Evolutionary conservation across 2,797 vertebrate genomes (phyloP), one percentile per base, ranked within the genome.

Genomic region (Tenualosa ilisha): DNA sequence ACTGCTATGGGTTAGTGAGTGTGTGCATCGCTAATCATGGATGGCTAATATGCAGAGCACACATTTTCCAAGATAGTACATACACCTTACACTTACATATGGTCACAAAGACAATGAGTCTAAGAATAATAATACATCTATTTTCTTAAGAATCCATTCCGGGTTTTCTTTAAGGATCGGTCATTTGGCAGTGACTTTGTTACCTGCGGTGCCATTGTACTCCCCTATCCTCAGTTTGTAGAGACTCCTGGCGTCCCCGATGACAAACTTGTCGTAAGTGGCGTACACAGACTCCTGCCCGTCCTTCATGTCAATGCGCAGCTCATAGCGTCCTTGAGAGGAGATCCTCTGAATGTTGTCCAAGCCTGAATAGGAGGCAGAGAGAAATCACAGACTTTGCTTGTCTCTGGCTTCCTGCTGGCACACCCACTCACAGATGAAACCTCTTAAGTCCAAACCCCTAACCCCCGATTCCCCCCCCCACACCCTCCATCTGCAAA

Each of bases 141-240:
- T 46, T 51, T 51, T 51, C 50, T 51, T 9, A 12, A 6, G 9
- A 12, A 51, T 12, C 63, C n/a, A 68, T 31, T 11, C 11, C 61
- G 26, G n/a, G n/a, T 65, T 61, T 61, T 63, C 24, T 13, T 56
- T 63, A 6, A n/a, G 22, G 6, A 1, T 24, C 3, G 4, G 15
- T 40, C 13, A 13, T 3, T 22, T 79, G 72, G 11, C 22, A 50
- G 20, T 26, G 8, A 2, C 63, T 17, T 83, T 4, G 90, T 1
- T 94, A 99, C 98, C 98, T 53, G 98, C 97, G 0, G 98, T 99
- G 93, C 98, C 98, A 0, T 98, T 99, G 95, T 98, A 99, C 90
- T 96, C 95, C 89, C 98, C 98, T 84, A 99, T 95, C 50, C 97
- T 93, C 85, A 99, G 96, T 91, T 98, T 99, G 95, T 98, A 99